phyloP scores from a whole-genome alignment of 2,113 vertebrate species.

The Podarcis muralis region DNA sequence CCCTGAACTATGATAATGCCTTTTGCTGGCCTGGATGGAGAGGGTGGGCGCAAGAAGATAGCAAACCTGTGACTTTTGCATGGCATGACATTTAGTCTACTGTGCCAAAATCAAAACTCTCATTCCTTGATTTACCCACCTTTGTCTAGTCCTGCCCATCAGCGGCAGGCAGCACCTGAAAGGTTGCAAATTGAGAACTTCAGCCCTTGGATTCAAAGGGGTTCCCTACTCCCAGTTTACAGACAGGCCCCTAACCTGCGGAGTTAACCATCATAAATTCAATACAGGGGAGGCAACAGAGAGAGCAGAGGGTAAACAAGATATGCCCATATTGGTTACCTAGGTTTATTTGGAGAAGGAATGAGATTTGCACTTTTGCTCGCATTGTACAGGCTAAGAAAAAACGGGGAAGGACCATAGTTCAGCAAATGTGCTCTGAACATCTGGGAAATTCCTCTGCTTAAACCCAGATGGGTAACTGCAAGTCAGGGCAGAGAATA shows the following conservation, averaged over 20 bases:
- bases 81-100: not conserved
- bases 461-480: not conserved
- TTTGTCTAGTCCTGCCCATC: too few species aligned
- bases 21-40: not conserved
- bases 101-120: not conserved
- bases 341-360: not conserved
- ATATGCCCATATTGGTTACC: not conserved
- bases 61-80: not conserved
- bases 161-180: too few species aligned
- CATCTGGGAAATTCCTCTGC: not conserved
- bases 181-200: too few species aligned
- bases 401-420: too few species aligned
- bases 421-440: not conserved
- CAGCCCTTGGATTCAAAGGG: not conserved
- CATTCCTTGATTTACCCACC: too few species aligned
- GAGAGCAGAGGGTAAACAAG: not conserved
- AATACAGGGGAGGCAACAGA: not conserved
- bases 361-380: not conserved
- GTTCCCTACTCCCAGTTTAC: not conserved
- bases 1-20: not conserved
- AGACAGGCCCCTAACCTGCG: not conserved
- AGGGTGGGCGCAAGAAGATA: not conserved
- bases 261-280: not conserved
- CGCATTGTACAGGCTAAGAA: not conserved
- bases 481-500: not conserved